Conservation (phyloP, 2,888 invertebrate genomes). For the Mythimna vitellina region DNA sequence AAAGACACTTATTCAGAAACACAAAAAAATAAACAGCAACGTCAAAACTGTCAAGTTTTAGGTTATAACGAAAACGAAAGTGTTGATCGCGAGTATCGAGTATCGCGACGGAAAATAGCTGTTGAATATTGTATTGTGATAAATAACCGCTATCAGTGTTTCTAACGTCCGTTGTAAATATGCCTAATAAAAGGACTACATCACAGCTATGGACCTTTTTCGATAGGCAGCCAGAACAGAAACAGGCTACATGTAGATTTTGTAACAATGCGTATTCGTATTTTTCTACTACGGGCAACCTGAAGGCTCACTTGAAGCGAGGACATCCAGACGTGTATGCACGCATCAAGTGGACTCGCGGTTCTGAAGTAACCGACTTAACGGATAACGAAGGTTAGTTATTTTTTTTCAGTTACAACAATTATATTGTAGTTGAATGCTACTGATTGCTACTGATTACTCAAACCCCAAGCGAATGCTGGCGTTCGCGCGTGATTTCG, state of each 20-base stretch:
- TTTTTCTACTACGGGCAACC: constrained; percentile 39
- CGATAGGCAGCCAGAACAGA: constrained; percentile 8
- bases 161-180: background rate
- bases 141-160: constrained; percentile 25
- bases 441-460: too few species aligned
- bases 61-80: constrained; percentile 45
- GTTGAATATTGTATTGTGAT: constrained; percentile 17
- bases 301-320: constrained; percentile 30
- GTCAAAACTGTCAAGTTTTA: constrained; percentile 17
- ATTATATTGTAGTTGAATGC: background rate
- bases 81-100: constrained; percentile 10
- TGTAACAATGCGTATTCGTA: constrained; percentile 42
- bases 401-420: background rate
- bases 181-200: constrained; percentile 4
- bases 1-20: constrained; percentile 28
- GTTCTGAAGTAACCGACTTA: background rate
- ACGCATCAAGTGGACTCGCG: constrained; percentile 4
- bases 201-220: constrained; percentile 50
- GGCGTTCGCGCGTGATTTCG: too few species aligned
- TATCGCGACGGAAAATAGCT: constrained; percentile 20
- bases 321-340: constrained; percentile 24
- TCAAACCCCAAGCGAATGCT: too few species aligned
- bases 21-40: constrained; percentile 41
- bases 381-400: constrained; percentile 39
- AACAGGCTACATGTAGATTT: constrained; percentile 32